Evolutionary conservation across 2,888 invertebrate species (phyloP).

Genomic region (Odontothrips loti): DNA sequence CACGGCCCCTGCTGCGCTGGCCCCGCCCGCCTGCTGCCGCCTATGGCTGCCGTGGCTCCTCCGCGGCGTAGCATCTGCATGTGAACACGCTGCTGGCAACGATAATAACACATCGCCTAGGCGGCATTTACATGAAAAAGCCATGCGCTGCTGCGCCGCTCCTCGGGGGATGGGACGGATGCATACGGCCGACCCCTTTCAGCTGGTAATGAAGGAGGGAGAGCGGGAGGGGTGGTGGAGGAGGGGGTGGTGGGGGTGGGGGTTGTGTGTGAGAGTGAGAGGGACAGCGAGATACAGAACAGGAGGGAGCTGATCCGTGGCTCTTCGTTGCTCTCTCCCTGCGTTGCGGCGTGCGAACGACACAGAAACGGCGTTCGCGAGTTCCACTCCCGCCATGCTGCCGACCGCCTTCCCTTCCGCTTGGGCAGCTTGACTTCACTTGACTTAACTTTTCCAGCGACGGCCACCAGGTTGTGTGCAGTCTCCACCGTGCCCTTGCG

Average conservation of each 20-base stretch:
- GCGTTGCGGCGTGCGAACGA: neutral
- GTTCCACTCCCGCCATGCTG: no score
- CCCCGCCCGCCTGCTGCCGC: no score
- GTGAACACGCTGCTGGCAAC: neutral
- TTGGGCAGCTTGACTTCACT: no score
- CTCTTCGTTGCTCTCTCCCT: neutral
- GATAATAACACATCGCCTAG: neutral
- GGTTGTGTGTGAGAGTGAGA: neutral
- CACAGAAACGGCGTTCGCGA: neutral
- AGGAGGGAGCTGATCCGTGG: neutral
- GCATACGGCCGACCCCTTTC: neutral
- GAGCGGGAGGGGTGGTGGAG: neutral
- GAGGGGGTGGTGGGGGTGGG: neutral
- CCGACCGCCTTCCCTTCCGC: no score
- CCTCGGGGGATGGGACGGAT: neutral
- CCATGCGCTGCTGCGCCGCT: neutral
- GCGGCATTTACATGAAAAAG: slow-evolving; percentile 20
- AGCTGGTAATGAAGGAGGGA: neutral
- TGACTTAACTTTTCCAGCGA: no score
- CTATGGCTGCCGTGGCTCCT: no score
- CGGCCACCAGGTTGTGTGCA: no score
- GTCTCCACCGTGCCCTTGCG: neutral
- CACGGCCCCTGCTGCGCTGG: no score
- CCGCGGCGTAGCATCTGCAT: neutral
- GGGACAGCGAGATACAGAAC: neutral